Base-by-base conservation (phyloP, 92 coral and sea anemone genomes). In the Epizoanthus stellaris region DNA sequence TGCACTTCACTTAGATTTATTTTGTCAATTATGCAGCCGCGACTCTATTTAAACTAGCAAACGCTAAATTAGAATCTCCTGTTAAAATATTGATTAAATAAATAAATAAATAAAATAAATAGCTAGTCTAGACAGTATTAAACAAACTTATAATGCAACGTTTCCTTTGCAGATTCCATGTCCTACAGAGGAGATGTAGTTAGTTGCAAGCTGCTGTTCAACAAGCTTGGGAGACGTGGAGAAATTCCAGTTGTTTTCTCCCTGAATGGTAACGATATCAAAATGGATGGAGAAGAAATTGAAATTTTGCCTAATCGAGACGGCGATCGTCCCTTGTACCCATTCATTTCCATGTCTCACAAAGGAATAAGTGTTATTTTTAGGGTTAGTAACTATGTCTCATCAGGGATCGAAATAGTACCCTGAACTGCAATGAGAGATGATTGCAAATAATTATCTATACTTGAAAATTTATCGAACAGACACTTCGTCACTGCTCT, bases 211-310 rank as follows among this genome's bases (percentile, higher is more conserved):
- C 70, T 77, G 6, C 53, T 77, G 8, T 77, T 77, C 54, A 19
- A 61, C 57, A 12, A 43, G 2, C 11, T 0, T 1, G 23, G 69
- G 4, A 25, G 17, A 60, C 56, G 16, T 2, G 82, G 70, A 1
- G 82, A 56, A 11, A 60, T 77, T 17, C 82, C 82, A 30, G 82
- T 77, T 61, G 59, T 77, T 38, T 77, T 77, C 59, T 77, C 82
- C 11, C 58, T 77, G 13, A 77, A 77, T 42, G 82, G 58, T 20
- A 61, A 61, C 36, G 80, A 75, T 39, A 25, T 75, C 7, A 43
- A 77, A 15, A 19, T 61, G 59, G 70, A 43, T 9, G 57, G 68
- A 20, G 70, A 77, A 6, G 34, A 77, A 39, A 16, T 38, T 9
- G 70, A 59, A n/a, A 64, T 77, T 17, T 13, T 56, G 12, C 14